Conservation (phyloP, 1,140 invertebrate species). For the Bombus balteatus region DNA sequence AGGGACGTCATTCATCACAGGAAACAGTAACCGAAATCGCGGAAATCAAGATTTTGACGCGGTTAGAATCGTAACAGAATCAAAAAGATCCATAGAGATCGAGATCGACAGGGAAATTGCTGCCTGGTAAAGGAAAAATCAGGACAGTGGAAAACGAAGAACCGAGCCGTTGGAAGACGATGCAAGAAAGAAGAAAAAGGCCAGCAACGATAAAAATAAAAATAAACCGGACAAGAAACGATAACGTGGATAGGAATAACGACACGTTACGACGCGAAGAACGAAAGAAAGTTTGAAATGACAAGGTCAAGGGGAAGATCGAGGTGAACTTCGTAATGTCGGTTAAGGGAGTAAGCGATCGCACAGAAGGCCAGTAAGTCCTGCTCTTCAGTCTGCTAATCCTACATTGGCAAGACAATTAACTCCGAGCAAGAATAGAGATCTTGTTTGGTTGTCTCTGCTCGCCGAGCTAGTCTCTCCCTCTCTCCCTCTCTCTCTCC, state of each 20-base stretch:
- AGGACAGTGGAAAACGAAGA: background rate
- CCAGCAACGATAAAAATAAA: background rate
- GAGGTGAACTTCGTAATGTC: constrained; percentile 30
- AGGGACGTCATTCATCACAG: background rate
- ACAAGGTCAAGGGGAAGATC: background rate
- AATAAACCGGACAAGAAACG: too few species aligned
- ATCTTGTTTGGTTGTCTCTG: constrained; percentile 61
- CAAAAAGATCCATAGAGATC: background rate
- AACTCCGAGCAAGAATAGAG: constrained; percentile 68
- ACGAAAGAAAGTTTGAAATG: background rate
- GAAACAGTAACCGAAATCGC: background rate
- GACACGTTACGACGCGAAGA: too few species aligned
- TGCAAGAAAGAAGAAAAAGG: background rate
- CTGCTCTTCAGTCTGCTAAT: constrained; percentile 65
- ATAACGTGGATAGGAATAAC: background rate
- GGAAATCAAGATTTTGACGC: background rate
- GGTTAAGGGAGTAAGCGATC: constrained; percentile 40
- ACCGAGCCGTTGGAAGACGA: background rate
- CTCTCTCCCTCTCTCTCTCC: constrained; percentile 12
- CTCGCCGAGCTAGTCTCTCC: constrained; percentile 14
- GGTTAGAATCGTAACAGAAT: background rate
- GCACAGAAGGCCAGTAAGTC: constrained; percentile 52
- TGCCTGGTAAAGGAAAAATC: background rate
- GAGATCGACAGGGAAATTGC: background rate
- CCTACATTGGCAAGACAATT: constrained; percentile 76